Evolutionary conservation across 2,888 invertebrate genomes (phyloP).

Genomic region (Unio pictorum): DNA sequence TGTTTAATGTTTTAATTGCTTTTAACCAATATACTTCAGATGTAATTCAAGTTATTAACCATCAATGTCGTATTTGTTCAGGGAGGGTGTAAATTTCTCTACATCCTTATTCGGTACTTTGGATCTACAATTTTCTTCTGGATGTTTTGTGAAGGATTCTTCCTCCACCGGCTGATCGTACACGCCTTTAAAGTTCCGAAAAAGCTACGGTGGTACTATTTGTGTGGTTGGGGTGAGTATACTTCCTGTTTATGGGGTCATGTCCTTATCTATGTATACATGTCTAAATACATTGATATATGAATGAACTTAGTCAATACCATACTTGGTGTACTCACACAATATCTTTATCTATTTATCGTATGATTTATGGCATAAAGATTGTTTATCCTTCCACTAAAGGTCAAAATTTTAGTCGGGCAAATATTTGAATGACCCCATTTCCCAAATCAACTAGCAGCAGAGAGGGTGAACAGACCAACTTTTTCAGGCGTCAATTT

Average conservation of each 20-base stretch:
- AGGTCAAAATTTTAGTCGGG: too few species aligned
- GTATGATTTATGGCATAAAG: too few species aligned
- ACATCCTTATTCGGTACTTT: constrained; percentile 57
- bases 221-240: constrained; percentile 66
- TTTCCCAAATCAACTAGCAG: too few species aligned
- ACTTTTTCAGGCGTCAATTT: too few species aligned
- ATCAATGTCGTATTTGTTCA: constrained; percentile 21
- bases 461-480: too few species aligned
- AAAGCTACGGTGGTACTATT: constrained; percentile 52
- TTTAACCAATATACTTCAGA: too few species aligned
- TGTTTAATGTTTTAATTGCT: too few species aligned
- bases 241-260: background rate
- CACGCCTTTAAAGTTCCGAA: constrained; percentile 65
- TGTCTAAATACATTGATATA: constrained; percentile 6
- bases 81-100: constrained; percentile 61
- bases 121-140: constrained; percentile 60
- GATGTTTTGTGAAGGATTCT: constrained; percentile 69
- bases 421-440: too few species aligned
- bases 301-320: constrained; percentile 8
- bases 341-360: too few species aligned
- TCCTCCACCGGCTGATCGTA: constrained; percentile 65
- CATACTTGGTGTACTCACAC: too few species aligned
- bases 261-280: constrained; percentile 2
- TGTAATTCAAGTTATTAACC: too few species aligned
- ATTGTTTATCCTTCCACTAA: too few species aligned